A percentile compares a stretch with the other conserved stretches of the same genome.
These are phyloP conservation scores for Cryptus armator DNA, from an alignment of 2,888 invertebrate genomes.

Conservation along the genomic window DNA sequence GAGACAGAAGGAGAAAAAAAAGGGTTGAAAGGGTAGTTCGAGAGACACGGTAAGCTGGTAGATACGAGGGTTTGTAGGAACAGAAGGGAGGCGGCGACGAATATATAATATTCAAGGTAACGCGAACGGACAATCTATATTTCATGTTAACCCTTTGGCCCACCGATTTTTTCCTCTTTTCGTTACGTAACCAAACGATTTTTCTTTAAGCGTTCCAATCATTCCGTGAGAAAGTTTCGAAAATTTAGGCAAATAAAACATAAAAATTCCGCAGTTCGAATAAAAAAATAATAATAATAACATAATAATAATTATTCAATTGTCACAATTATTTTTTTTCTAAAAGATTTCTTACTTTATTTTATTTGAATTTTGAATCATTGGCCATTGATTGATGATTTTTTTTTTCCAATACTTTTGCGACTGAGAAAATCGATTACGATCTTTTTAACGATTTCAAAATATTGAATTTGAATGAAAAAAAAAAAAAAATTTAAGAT, in stretches of 20 bases:
- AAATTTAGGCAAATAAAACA: background rate
- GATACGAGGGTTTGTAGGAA: conserved; percentile 64
- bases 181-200: background rate
- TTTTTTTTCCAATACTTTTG: too few relatives aligned
- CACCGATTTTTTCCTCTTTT: background rate
- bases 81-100: conserved; percentile 68
- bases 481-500: too few relatives aligned
- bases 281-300: background rate
- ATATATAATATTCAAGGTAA: conserved; percentile 63
- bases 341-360: too few relatives aligned
- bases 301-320: too few relatives aligned
- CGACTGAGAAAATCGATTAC: too few relatives aligned
- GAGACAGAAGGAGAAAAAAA: conserved; percentile 72
- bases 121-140: conserved; percentile 65
- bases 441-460: too few relatives aligned
- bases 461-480: too few relatives aligned
- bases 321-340: too few relatives aligned
- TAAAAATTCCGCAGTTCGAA: background rate
- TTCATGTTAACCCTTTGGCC: conserved; percentile 58
- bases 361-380: too few relatives aligned
- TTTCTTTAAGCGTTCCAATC: background rate
- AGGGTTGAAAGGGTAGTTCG: conserved; percentile 76
- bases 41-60: conserved; percentile 56
- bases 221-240: background rate
- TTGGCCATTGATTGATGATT: too few relatives aligned